Conservation (phyloP, 2,888 invertebrate species). For the Meghimatium bilineatum region DNA sequence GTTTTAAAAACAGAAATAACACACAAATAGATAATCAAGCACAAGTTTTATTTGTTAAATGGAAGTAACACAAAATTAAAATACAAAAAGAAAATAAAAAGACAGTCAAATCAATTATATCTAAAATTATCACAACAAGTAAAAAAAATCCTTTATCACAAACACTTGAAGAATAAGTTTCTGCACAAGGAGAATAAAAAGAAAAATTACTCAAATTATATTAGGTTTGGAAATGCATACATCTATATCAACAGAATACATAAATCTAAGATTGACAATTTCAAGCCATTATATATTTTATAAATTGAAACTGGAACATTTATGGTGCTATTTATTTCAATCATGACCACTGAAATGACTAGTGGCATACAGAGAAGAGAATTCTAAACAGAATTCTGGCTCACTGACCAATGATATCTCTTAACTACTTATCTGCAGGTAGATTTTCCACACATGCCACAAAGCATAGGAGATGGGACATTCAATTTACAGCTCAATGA, state of each 20-base stretch:
- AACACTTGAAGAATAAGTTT: constrained; percentile 22
- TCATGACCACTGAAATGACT: background rate
- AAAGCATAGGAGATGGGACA: too few relatives aligned
- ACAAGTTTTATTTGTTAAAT: constrained; percentile 24
- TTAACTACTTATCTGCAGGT: too few relatives aligned
- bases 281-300: background rate
- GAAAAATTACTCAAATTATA: background rate
- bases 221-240: constrained; percentile 21
- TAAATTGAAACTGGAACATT: constrained; percentile 10
- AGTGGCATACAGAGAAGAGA: background rate
- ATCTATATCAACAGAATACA: constrained; percentile 14
- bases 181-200: constrained; percentile 4
- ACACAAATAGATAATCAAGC: background rate
- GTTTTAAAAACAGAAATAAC: background rate
- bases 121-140: constrained; percentile 25
- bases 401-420: background rate
- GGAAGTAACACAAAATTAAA: background rate
- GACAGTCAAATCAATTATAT: background rate
- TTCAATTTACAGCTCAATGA: too few relatives aligned
- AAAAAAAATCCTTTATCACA: constrained; percentile 12
- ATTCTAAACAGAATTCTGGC: background rate
- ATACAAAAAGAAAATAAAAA: background rate
- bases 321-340: background rate
- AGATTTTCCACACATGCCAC: too few relatives aligned
- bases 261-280: constrained; percentile 21